Percentiles rank a stretch among this genome's conserved stretches.
phyloP scores from a whole-genome alignment of 2,888 invertebrate genomes.

The Dusona sp. region DNA sequence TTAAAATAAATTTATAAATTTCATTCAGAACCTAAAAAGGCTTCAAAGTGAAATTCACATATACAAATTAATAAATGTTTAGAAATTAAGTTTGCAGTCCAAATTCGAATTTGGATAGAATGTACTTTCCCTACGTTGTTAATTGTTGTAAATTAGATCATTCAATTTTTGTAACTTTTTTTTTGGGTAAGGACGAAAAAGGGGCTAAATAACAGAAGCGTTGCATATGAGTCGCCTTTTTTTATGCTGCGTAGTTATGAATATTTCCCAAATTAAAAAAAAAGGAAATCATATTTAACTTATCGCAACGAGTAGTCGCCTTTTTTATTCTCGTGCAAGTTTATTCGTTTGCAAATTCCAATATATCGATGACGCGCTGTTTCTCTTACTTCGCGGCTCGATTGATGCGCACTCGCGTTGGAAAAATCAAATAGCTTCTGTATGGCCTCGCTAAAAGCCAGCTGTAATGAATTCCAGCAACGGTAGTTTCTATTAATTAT shows the following conservation, averaged over 20 bases:
- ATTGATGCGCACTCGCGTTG: slow-evolving; percentile 51
- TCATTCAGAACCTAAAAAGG: background rate
- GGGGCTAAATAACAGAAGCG: no score
- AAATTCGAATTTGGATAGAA: background rate
- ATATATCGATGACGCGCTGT: slow-evolving; percentile 77
- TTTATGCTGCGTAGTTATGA: no score
- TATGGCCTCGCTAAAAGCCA: slow-evolving; percentile 51
- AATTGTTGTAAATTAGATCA: no score
- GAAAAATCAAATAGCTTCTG: slow-evolving; percentile 62
- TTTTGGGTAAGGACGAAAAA: no score
- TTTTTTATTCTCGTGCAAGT: slow-evolving; percentile 16
- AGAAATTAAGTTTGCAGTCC: background rate
- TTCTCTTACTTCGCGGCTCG: slow-evolving; percentile 50
- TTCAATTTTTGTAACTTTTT: no score
- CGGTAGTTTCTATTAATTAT: slow-evolving; percentile 65
- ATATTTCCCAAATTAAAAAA: no score
- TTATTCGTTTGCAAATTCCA: slow-evolving; percentile 66
- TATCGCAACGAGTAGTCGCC: background rate
- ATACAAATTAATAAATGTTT: background rate
- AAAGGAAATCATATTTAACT: no score
- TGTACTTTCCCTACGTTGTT: no score
- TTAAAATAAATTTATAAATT: background rate
- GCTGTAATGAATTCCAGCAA: slow-evolving; percentile 50
- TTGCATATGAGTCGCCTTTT: no score
- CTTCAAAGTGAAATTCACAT: background rate